Evolutionary conservation across 2,797 vertebrate species (phyloP).

Genomic region (Podarcis siculus): DNA sequence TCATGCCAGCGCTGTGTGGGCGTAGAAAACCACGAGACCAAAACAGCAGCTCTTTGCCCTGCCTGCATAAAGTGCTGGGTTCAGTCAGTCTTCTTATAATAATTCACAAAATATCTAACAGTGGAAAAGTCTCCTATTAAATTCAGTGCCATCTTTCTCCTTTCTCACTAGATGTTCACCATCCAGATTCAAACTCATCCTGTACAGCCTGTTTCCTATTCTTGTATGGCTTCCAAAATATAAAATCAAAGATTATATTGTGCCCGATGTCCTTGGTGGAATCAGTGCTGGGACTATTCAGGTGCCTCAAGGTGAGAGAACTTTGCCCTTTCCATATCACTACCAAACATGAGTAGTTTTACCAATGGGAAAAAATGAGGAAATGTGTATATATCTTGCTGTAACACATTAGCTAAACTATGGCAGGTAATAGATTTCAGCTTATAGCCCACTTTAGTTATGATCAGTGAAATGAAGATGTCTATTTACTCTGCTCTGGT

Average conservation of each 20-base stretch:
- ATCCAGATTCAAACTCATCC: slow-evolving; percentile 77
- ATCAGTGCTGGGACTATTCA: slow-evolving; percentile 91
- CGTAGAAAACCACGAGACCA: background rate
- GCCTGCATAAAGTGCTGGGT: background rate
- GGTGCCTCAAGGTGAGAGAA: slow-evolving; percentile 87
- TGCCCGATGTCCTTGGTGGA: slow-evolving; percentile 87
- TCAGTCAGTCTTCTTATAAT: background rate
- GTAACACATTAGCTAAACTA: background rate
- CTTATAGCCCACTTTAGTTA: background rate
- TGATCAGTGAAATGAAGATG: background rate
- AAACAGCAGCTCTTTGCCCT: background rate
- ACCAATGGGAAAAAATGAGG: background rate
- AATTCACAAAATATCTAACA: background rate
- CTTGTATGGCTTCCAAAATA: slow-evolving; percentile 91
- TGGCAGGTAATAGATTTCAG: background rate
- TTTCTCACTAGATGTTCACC: slow-evolving; percentile 82
- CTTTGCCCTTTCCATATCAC: background rate
- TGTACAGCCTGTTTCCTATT: slow-evolving; percentile 84
- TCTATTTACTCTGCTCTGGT: background rate
- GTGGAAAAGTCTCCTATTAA: background rate
- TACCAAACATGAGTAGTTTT: background rate
- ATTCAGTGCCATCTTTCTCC: background rate
- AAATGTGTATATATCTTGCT: accelerated
- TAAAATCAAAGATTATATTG: slow-evolving; percentile 84
- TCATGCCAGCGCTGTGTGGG: background rate